Evolutionary conservation across 2,888 invertebrate genomes (phyloP).

Genomic region (Ophion costatus): DNA sequence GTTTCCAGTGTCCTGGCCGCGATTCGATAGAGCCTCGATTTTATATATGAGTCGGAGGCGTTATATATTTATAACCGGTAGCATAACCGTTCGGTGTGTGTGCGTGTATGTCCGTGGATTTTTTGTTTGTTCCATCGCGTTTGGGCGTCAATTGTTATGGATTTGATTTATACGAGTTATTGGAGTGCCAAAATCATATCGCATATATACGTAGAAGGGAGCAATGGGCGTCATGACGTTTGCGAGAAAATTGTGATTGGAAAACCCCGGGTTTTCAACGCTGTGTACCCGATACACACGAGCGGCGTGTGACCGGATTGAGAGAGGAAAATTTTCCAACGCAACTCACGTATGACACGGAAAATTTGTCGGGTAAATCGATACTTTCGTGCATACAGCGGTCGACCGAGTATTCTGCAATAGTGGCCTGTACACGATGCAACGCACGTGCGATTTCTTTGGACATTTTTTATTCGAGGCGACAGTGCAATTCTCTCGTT

Average conservation of each 20-base stretch:
- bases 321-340: conserved; percentile 44
- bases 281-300: not conserved
- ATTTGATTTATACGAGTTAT: conserved; percentile 68
- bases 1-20: conserved; percentile 10
- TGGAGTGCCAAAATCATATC: conserved; percentile 31
- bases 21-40: conserved; percentile 2
- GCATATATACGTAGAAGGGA: not conserved
- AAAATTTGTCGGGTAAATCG: conserved; percentile 68
- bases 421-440: conserved; percentile 9
- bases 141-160: conserved; percentile 56
- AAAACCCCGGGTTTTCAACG: conserved; percentile 37
- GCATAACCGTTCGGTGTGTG: not conserved
- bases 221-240: conserved; percentile 40
- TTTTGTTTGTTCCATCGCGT: not conserved
- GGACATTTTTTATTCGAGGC: conserved; percentile 25
- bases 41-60: not conserved
- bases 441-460: conserved; percentile 48
- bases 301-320: not conserved
- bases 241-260: conserved; percentile 44
- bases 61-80: not conserved
- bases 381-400: conserved; percentile 46
- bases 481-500: conserved; percentile 8
- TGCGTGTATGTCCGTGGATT: not conserved
- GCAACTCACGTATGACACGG: conserved; percentile 57
- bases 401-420: not conserved